These are phyloP conservation scores for Anolis apletophallus DNA, from an alignment of 2,797 vertebrate genomes.

Conservation along the genomic window DNA sequence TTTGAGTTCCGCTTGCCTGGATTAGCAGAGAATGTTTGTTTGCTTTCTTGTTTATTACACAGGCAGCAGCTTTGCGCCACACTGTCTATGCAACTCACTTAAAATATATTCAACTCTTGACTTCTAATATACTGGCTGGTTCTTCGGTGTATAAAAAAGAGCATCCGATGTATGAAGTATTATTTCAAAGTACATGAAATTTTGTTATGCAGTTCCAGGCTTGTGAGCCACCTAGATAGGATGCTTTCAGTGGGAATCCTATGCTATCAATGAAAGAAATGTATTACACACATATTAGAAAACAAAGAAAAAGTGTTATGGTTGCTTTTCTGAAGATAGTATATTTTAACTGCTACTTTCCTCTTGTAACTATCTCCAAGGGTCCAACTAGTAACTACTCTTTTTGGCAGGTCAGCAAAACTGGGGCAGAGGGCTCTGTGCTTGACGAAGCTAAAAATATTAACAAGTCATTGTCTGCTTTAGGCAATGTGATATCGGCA, in stretches of 20 bases:
- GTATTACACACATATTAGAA: neutral
- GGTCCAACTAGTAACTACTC: slow-evolving; percentile 50
- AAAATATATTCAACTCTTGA: neutral
- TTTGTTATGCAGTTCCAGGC: neutral
- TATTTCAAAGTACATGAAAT: neutral
- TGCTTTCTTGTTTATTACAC: too few relatives aligned
- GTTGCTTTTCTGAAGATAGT: rapidly evolving
- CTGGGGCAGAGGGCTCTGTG: slow-evolving; percentile 92
- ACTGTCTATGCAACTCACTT: neutral
- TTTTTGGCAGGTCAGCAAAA: slow-evolving; percentile 91
- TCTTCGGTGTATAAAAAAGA: neutral
- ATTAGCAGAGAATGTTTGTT: too few relatives aligned
- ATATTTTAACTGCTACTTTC: neutral
- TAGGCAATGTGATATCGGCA: slow-evolving; percentile 95
- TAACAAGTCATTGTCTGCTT: slow-evolving; percentile 95
- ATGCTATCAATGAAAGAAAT: neutral
- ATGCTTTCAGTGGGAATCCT: neutral
- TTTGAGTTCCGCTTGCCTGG: too few relatives aligned
- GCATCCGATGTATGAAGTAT: neutral
- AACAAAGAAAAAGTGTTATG: neutral
- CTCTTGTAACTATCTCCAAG: neutral
- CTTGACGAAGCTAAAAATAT: slow-evolving; percentile 98
- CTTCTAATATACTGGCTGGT: neutral
- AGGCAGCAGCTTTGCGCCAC: too few relatives aligned
- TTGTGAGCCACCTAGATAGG: neutral